These are phyloP conservation scores for Hypomecis punctinalis DNA, from an alignment of 2,888 invertebrate genomes.

Conservation along the genomic window DNA sequence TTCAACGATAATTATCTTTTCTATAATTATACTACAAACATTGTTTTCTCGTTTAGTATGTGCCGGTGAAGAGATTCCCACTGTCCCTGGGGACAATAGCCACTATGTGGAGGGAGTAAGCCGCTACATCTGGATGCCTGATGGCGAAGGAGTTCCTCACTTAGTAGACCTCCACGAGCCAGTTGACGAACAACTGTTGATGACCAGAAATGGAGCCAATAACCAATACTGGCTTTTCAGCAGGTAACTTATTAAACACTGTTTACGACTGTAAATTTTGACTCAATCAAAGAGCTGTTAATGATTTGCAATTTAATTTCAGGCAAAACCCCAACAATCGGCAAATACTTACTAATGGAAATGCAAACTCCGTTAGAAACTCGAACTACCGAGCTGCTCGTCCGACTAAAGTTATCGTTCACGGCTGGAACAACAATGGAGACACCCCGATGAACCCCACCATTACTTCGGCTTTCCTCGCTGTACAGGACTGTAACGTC, in stretches of 20 bases:
- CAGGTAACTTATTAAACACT: conserved; percentile 48
- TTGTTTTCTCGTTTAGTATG: conserved; percentile 53
- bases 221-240: conserved; percentile 71
- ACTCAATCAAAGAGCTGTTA: too few species aligned
- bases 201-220: conserved; percentile 62
- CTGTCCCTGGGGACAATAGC: conserved; percentile 71
- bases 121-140: conserved; percentile 77
- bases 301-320: neutral
- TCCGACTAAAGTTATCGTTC: conserved; percentile 63
- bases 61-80: conserved; percentile 56
- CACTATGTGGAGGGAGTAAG: conserved; percentile 75
- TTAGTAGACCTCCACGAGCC: conserved; percentile 68
- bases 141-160: conserved; percentile 64
- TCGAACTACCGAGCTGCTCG: conserved; percentile 60
- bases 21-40: neutral
- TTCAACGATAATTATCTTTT: neutral
- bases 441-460: conserved; percentile 57
- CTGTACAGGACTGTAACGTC: conserved; percentile 65
- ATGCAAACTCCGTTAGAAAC: conserved; percentile 56
- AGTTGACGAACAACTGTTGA: conserved; percentile 46
- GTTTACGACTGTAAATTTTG: too few species aligned
- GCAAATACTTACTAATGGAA: conserved; percentile 61
- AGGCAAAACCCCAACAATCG: conserved; percentile 36
- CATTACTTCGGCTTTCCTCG: conserved; percentile 63
- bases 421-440: conserved; percentile 69